Conservation (phyloP, 2,113 vertebrate genomes). For the Psittacara wagleri region DNA sequence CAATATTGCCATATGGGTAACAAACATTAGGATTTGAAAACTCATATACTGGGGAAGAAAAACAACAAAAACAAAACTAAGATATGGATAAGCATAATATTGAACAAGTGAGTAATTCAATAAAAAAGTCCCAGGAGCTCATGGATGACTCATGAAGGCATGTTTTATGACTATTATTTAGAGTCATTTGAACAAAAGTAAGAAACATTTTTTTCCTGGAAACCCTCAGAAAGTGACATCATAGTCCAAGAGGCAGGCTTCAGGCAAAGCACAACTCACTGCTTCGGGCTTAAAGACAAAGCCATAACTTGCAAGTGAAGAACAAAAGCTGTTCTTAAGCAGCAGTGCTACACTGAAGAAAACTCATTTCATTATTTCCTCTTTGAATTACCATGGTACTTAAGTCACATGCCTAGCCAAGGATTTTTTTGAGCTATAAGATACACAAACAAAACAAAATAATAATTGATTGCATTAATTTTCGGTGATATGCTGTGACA, state of each 20-base stretch:
- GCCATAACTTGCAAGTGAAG: neutral
- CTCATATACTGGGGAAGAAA: slow-evolving; percentile 16
- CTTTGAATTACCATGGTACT: neutral
- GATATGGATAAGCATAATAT: neutral
- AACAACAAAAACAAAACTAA: neutral
- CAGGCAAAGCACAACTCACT: neutral
- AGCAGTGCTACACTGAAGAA: neutral
- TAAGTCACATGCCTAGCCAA: neutral
- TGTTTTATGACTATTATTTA: neutral
- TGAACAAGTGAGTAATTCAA: neutral
- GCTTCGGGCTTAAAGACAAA: neutral
- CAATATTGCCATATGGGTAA: neutral
- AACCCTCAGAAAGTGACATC: neutral
- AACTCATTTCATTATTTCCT: neutral
- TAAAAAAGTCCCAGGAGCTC: neutral
- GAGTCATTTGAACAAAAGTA: neutral
- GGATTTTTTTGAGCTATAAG: neutral
- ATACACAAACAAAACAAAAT: neutral
- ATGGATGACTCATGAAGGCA: neutral
- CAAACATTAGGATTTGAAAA: slow-evolving; percentile 14
- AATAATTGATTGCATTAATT: neutral
- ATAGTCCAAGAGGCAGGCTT: neutral
- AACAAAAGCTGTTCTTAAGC: neutral
- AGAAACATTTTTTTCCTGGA: neutral
- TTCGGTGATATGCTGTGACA: neutral